Evolutionary conservation across 92 coral and sea anemone species (phyloP).

Genomic region (Blastomussa wellsi): DNA sequence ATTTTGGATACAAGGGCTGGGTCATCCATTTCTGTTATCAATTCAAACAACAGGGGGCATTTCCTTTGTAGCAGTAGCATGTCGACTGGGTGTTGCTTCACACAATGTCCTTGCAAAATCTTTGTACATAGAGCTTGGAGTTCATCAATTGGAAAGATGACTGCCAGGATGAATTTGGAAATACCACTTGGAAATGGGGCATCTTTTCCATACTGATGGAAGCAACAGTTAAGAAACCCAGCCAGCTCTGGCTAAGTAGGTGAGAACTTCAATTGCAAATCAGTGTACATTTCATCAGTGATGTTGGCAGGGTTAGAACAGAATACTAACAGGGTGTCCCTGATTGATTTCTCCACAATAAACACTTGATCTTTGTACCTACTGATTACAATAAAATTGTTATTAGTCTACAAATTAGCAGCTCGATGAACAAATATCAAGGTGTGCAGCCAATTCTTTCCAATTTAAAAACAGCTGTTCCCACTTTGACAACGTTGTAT

Average conservation of each 20-base stretch:
- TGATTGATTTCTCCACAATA: slow-evolving; percentile 8
- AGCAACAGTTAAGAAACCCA: slow-evolving; percentile 10
- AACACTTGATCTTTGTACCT: slow-evolving; percentile 33
- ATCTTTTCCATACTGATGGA: slow-evolving; percentile 11
- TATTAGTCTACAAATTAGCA: no score
- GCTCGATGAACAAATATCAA: no score
- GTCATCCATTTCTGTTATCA: slow-evolving; percentile 7
- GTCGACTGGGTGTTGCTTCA: slow-evolving; percentile 22
- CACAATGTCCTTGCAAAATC: slow-evolving; percentile 9
- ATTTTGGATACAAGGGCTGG: not conserved
- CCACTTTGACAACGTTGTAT: no score
- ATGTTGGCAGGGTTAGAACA: slow-evolving; percentile 16
- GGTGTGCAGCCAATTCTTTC: no score
- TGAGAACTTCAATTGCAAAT: no score
- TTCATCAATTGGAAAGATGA: slow-evolving; percentile 5
- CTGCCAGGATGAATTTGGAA: slow-evolving; percentile 22
- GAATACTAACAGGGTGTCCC: not conserved
- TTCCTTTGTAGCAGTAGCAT: slow-evolving; percentile 18
- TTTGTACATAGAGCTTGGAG: slow-evolving; percentile 15
- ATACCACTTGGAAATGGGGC: slow-evolving; percentile 28
- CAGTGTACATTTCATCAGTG: not conserved
- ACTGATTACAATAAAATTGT: slow-evolving; percentile 14
- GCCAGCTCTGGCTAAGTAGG: slow-evolving; percentile 11
- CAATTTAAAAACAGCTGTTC: no score
- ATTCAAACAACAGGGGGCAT: slow-evolving; percentile 26